Conservation (phyloP, 2,888 invertebrate genomes). For the Tiphia femorata region DNA sequence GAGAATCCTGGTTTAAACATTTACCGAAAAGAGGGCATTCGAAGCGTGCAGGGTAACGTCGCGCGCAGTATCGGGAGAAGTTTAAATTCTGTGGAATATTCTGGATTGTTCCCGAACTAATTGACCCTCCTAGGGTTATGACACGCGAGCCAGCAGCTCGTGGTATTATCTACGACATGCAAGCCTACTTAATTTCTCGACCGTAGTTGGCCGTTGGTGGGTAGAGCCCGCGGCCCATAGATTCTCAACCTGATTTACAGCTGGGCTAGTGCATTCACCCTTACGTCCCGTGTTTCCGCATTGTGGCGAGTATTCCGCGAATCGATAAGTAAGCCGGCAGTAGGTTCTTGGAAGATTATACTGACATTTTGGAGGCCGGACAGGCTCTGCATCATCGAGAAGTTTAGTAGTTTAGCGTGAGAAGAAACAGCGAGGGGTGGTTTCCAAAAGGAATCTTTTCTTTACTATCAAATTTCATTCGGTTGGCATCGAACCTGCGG, state of each 20-base stretch:
- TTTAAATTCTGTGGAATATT: constrained; percentile 14
- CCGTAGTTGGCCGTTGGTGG: constrained; percentile 15
- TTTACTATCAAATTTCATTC: too few species aligned
- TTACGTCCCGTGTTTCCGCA: constrained; percentile 1
- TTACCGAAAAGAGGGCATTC: too few species aligned
- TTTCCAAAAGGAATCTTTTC: too few species aligned
- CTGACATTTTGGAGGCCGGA: too few species aligned
- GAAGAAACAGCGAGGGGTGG: too few species aligned
- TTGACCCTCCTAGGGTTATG: constrained; percentile 31
- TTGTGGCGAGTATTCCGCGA: constrained; percentile 1
- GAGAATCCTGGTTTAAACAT: too few species aligned
- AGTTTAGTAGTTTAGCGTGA: too few species aligned
- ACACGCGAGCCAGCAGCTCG: constrained; percentile 37
- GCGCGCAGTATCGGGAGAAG: background rate
- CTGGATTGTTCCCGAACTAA: constrained; percentile 30
- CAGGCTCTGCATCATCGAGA: too few species aligned
- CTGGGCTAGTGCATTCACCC: constrained; percentile 33
- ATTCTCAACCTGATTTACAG: constrained; percentile 27
- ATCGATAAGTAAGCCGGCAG: constrained; percentile 24
- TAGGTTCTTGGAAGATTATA: too few species aligned
- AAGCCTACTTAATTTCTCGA: constrained; percentile 38
- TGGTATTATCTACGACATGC: constrained; percentile 34
- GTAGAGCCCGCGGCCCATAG: constrained; percentile 8
- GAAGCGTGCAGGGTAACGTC: too few species aligned
- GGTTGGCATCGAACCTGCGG: too few species aligned